Conservation (phyloP, 1,140 invertebrate genomes). For the Asobara japonica region DNA sequence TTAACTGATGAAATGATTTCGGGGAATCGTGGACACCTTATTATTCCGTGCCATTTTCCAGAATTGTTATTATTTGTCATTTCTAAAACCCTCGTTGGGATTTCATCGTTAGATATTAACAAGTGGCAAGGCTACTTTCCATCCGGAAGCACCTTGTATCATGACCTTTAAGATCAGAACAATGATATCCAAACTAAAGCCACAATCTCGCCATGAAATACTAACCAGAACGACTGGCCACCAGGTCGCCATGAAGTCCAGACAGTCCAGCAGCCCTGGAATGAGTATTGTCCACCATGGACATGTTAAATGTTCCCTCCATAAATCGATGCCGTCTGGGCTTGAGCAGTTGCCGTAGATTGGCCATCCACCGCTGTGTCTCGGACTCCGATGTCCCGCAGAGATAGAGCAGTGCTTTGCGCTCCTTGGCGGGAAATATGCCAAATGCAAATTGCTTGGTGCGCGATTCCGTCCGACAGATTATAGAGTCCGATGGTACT, state of each 20-base stretch:
- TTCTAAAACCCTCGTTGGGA: too few species aligned
- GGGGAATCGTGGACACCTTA: too few species aligned
- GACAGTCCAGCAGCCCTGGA: constrained; percentile 64
- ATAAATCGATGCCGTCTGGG: constrained; percentile 54
- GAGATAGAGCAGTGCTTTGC: constrained; percentile 66
- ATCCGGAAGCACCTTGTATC: too few species aligned
- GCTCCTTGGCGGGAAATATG: constrained; percentile 63
- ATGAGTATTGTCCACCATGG: constrained; percentile 68
- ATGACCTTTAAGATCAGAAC: too few species aligned
- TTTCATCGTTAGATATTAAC: too few species aligned
- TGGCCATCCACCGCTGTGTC: constrained; percentile 68
- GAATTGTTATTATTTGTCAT: too few species aligned
- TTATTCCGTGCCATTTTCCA: too few species aligned
- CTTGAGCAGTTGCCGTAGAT: constrained; percentile 64
- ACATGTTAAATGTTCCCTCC: constrained; percentile 64
- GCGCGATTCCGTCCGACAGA: constrained; percentile 68
- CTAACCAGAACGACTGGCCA: constrained; percentile 57
- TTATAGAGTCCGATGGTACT: constrained; percentile 60
- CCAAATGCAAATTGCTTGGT: constrained; percentile 69
- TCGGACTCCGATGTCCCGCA: constrained; percentile 67
- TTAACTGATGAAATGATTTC: too few species aligned
- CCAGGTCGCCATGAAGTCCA: constrained; percentile 68
- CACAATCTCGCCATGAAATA: too few species aligned
- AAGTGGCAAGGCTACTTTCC: too few species aligned
- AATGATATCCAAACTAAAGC: too few species aligned